phyloP scores from a whole-genome alignment of 2,888 invertebrate species.

The Tortricodes alternella region DNA sequence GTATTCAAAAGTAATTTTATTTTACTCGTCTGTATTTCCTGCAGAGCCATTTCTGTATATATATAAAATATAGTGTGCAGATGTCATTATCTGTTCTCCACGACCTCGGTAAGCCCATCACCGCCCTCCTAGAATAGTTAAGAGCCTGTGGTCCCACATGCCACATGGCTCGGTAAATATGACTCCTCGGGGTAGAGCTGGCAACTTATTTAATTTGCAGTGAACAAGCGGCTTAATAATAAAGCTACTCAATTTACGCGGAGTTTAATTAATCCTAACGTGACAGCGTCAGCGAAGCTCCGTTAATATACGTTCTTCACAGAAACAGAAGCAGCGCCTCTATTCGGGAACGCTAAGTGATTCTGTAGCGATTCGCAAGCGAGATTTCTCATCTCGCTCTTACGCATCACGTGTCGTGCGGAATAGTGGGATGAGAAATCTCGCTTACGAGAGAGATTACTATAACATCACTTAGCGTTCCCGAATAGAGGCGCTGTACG shows the following conservation, averaged over 20 bases:
- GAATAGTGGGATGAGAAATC: too few species aligned
- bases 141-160: constrained; percentile 8
- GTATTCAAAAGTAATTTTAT: too few species aligned
- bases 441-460: too few species aligned
- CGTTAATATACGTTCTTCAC: constrained; percentile 12
- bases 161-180: constrained; percentile 6
- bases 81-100: neutral
- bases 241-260: constrained; percentile 29
- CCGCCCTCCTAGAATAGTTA: constrained; percentile 12
- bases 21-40: too few species aligned
- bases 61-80: too few species aligned
- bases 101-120: neutral
- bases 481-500: too few species aligned
- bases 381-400: too few species aligned
- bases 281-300: constrained; percentile 12
- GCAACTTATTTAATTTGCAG: constrained; percentile 27
- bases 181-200: constrained; percentile 15
- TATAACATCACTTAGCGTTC: too few species aligned
- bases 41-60: too few species aligned
- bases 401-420: too few species aligned
- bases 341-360: too few species aligned
- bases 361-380: too few species aligned
- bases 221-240: constrained; percentile 30
- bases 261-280: constrained; percentile 25
- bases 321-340: neutral